Evolutionary conservation across 2,113 vertebrate species (phyloP).

Genomic region (Porphyrio hochstetteri): DNA sequence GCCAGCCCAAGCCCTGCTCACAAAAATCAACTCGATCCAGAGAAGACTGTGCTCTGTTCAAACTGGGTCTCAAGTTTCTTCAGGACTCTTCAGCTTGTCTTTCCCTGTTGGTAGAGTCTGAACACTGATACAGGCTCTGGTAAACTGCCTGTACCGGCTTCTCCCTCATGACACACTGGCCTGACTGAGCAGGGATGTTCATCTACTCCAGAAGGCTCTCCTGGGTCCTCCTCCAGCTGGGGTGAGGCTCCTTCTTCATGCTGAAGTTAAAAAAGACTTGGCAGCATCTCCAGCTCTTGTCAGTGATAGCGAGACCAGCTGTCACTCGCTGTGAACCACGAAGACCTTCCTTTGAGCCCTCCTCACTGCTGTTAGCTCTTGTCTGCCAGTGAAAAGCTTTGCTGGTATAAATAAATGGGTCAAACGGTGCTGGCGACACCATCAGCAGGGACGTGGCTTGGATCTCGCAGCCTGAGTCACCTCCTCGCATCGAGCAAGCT

Average conservation of each 20-base stretch:
- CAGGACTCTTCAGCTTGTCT: not conserved
- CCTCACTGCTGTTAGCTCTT: not conserved
- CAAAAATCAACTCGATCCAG: not conserved
- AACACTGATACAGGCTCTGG: not conserved
- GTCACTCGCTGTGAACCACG: not conserved
- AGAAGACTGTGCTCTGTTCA: not conserved
- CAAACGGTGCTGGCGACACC: not conserved
- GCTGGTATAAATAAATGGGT: not conserved
- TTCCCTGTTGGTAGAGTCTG: not conserved
- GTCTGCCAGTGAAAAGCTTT: not conserved
- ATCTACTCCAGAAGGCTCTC: slow-evolving; percentile 9
- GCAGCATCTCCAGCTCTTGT: not conserved
- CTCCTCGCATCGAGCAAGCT: not conserved
- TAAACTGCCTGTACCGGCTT: not conserved
- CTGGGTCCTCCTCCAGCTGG: not conserved
- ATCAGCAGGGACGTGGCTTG: slow-evolving; percentile 5
- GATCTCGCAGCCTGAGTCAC: not conserved
- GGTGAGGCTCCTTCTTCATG: not conserved
- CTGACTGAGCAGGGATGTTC: not conserved
- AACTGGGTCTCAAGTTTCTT: not conserved
- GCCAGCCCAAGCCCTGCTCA: not conserved
- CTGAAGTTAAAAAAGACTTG: not conserved
- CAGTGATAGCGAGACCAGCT: not conserved
- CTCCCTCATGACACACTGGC: not conserved
- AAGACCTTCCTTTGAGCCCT: not conserved